phyloP scores from a whole-genome alignment of 2,888 invertebrate species.

The Tenthredo amoena region DNA sequence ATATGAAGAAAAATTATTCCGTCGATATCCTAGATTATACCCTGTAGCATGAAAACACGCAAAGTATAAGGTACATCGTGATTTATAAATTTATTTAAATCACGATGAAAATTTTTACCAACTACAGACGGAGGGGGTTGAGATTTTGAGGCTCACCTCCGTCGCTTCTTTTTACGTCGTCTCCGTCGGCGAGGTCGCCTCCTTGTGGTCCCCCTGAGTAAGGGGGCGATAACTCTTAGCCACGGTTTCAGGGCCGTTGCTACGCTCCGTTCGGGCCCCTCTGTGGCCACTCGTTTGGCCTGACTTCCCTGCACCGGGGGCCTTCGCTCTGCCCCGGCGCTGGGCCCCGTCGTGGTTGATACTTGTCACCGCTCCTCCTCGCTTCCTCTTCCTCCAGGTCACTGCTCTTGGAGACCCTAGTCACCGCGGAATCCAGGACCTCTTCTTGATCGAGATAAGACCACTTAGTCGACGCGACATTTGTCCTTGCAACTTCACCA shows the following conservation, averaged over 20 bases:
- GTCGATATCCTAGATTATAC: not conserved
- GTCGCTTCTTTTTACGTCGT: conserved; percentile 77
- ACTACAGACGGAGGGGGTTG: not conserved
- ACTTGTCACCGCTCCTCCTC: conserved; percentile 69
- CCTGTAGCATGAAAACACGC: not conserved
- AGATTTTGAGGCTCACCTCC: conserved; percentile 69
- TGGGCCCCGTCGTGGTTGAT: conserved; percentile 76
- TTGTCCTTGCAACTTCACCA: conserved; percentile 62
- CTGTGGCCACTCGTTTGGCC: conserved; percentile 61
- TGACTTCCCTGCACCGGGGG: conserved; percentile 76
- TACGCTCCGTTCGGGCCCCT: conserved; percentile 69
- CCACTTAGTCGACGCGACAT: conserved; percentile 63
- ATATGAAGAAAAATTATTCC: not conserved
- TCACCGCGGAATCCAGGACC: conserved; percentile 33
- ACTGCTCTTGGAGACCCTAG: conserved; percentile 1
- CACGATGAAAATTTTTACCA: not conserved
- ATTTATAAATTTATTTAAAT: not conserved
- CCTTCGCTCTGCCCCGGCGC: conserved; percentile 75
- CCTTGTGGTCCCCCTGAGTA: conserved; percentile 72
- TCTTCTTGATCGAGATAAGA: conserved; percentile 35
- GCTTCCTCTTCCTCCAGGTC: conserved; percentile 56
- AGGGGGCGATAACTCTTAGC: conserved; percentile 70
- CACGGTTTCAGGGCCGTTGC: conserved; percentile 76
- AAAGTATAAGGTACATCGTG: not conserved
- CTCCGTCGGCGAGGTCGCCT: conserved; percentile 74